Evolutionary conservation across 2,113 vertebrate genomes (phyloP).

Genomic region (Thymallus thymallus): DNA sequence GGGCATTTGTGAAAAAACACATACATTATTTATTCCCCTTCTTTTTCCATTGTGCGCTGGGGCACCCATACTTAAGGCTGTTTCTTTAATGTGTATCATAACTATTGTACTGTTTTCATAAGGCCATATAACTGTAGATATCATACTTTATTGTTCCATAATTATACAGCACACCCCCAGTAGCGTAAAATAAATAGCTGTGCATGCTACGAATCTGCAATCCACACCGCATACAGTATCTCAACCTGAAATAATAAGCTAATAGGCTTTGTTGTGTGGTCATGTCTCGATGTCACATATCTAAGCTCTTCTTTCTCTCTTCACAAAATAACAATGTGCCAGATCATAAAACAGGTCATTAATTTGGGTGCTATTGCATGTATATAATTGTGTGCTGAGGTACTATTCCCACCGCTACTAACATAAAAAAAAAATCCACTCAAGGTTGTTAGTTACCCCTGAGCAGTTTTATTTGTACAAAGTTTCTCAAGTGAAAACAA

Average conservation of each 20-base stretch:
- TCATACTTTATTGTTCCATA: neutral
- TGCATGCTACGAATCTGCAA: neutral
- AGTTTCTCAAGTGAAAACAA: slow-evolving; percentile 14
- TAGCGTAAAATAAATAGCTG: neutral
- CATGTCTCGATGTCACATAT: neutral
- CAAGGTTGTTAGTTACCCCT: slow-evolving; percentile 6
- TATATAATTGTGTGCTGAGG: slow-evolving; percentile 7
- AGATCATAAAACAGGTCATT: slow-evolving; percentile 11
- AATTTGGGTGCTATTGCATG: slow-evolving; percentile 7
- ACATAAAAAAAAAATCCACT: slow-evolving; percentile 3
- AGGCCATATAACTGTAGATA: neutral
- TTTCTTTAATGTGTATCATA: neutral
- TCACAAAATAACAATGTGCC: slow-evolving; percentile 3
- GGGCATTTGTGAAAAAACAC: no score
- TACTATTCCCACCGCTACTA: neutral
- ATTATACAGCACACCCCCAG: neutral
- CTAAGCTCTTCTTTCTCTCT: neutral
- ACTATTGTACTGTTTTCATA: neutral
- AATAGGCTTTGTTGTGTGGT: neutral
- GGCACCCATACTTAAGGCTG: no score
- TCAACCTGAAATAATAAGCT: slow-evolving; percentile 2
- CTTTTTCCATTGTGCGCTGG: no score
- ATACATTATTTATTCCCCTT: no score
- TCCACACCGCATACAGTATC: neutral
- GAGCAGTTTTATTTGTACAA: slow-evolving; percentile 14